A percentile compares a stretch with the other conserved stretches of the same genome.
Evolutionary conservation across 2,113 vertebrate genomes (phyloP).

Genomic region (Ginglymostoma cirratum): DNA sequence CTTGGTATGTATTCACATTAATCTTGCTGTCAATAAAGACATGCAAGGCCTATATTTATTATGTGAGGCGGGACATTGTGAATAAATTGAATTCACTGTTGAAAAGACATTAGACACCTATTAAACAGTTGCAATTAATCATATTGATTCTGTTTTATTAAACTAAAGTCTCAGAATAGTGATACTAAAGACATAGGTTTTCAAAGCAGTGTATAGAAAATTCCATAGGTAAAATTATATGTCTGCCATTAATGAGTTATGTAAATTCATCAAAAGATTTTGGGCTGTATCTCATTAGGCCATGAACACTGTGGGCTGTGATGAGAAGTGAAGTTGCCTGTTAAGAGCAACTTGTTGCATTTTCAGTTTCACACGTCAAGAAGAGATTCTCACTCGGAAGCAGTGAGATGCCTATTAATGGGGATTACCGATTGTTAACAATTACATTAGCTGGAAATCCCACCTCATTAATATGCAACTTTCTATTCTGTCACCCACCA

Average conservation of each 20-base stretch:
- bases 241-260: not conserved
- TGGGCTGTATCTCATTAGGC: no score
- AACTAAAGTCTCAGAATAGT: not conserved
- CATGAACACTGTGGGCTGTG: no score
- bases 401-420: no score
- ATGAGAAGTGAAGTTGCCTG: no score
- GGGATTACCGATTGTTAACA: no score
- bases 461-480: no score
- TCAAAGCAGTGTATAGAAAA: not conserved
- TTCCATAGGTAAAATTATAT: not conserved
- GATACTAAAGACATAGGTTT: not conserved
- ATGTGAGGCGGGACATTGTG: constrained; percentile 53
- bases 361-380: no score
- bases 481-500: no score
- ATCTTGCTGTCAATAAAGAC: constrained; percentile 61
- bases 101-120: constrained; percentile 56
- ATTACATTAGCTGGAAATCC: no score
- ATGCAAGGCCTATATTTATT: constrained; percentile 55
- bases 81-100: constrained; percentile 55
- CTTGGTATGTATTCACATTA: constrained; percentile 58
- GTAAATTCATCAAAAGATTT: not conserved
- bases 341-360: no score
- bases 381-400: no score
- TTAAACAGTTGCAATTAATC: constrained; percentile 60
- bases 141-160: constrained; percentile 40